These are phyloP conservation scores for Ethmia dodecea DNA, from an alignment of 2,888 invertebrate genomes.

Conservation along the genomic window DNA sequence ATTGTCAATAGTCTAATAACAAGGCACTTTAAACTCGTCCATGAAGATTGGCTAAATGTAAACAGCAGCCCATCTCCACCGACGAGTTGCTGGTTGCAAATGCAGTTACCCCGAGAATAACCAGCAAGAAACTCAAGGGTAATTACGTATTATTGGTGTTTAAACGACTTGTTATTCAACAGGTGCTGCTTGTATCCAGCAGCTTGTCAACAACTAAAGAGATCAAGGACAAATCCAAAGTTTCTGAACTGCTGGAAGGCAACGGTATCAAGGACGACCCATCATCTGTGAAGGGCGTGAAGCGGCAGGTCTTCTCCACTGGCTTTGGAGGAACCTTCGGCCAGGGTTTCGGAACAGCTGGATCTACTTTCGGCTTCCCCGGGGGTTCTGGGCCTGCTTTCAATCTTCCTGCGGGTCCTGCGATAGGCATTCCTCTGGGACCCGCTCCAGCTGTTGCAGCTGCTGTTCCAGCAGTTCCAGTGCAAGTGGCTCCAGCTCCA, in stretches of 20 bases:
- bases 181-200: conserved; percentile 58
- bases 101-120: no score
- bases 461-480: conserved; percentile 16
- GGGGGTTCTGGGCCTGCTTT: conserved; percentile 3
- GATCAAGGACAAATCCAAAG: conserved; percentile 40
- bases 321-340: conserved; percentile 10
- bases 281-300: conserved; percentile 48
- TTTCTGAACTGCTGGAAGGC: conserved; percentile 49
- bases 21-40: no score
- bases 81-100: no score
- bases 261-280: conserved; percentile 54
- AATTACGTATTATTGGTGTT: no score
- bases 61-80: no score
- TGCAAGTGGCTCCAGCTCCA: conserved; percentile 28
- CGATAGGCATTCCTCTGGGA: neutral
- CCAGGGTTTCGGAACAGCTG: conserved; percentile 7
- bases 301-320: conserved; percentile 40
- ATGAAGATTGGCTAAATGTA: no score
- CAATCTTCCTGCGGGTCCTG: neutral
- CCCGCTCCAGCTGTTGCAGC: neutral
- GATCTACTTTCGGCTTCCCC: neutral
- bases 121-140: no score
- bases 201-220: conserved; percentile 53
- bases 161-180: no score
- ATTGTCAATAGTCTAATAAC: no score